Base-by-base conservation (phyloP, 2,888 invertebrate genomes). In the Zaprionus obscuricornis region DNA sequence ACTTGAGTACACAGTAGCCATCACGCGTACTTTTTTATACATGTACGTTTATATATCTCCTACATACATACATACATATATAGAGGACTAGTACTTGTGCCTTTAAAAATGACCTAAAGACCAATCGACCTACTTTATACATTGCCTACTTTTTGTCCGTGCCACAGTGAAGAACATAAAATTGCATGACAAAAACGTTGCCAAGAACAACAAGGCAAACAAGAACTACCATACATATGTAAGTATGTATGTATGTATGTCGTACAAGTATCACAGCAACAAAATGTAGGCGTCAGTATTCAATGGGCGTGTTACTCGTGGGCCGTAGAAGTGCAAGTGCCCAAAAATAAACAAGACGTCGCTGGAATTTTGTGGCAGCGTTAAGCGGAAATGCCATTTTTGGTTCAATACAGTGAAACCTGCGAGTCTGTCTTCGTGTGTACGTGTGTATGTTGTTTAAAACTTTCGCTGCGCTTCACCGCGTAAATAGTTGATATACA, bases 361-460 rank as follows among this genome's bases (percentile, higher is more conserved):
- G 64, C 51, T 75, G 79, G 64, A 82, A 70, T 73, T 82, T 75
- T 51, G 57, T 51, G 54, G 36, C 50, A 54, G 27, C 51, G 31
- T 43, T 40, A 57, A 82, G 75, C 78, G 82, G 77, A 82, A 82
- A 78, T 82, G 73, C 62, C 70, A 67, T 82, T 78, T 77, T 63
- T 77, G 71, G 68, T 67, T 77, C 74, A 50, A 75, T 73, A 62
- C 11, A n/a, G n/a, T n/a, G 14, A 11, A 11, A 8, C 16, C 39
- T 24, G n/a, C 29, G n/a, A 6, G 27, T 45, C 27, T 33, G 8
- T 26, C 7, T 8, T 42, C 24, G 24, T 29, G 18, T 22, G 16
- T 13, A 39, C 31, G 29, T 34, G 42, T 26, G 14, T n/a, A 13
- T 39, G 6, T 3, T 22, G 22, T 70, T 50, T 55, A 36, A 8